Conservation (phyloP, 2,797 vertebrate genomes). For the Podargus strigoides region DNA sequence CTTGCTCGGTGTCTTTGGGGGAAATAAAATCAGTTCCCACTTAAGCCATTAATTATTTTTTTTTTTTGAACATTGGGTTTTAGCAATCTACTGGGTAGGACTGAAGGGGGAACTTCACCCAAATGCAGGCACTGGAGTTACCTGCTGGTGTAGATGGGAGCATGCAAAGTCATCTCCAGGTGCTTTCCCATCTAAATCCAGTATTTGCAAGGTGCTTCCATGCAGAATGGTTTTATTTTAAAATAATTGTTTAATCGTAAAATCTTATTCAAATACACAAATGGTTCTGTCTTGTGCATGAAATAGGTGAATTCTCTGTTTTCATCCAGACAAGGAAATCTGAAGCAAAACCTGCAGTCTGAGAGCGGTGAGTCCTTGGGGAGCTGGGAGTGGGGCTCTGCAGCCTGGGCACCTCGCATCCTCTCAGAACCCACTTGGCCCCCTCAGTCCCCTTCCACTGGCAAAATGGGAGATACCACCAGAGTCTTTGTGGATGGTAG, state of each 20-base stretch:
- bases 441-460: not conserved
- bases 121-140: not conserved
- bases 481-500: not conserved
- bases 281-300: accelerated
- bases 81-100: not conserved
- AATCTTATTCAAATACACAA: not conserved
- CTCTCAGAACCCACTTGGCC: accelerated
- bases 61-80: not conserved
- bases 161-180: not conserved
- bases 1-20: not conserved
- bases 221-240: not conserved
- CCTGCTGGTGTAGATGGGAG: not conserved
- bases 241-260: not conserved
- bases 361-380: accelerated
- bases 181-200: not conserved
- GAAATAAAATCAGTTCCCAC: not conserved
- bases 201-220: not conserved
- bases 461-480: not conserved
- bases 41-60: not conserved
- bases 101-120: not conserved
- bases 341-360: not conserved
- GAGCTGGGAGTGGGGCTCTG: not conserved
- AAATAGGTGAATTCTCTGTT: not conserved
- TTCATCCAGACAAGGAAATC: not conserved
- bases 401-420: accelerated